These are phyloP conservation scores for Zophobas atratus DNA, from an alignment of 1,140 invertebrate genomes.

Conservation along the genomic window DNA sequence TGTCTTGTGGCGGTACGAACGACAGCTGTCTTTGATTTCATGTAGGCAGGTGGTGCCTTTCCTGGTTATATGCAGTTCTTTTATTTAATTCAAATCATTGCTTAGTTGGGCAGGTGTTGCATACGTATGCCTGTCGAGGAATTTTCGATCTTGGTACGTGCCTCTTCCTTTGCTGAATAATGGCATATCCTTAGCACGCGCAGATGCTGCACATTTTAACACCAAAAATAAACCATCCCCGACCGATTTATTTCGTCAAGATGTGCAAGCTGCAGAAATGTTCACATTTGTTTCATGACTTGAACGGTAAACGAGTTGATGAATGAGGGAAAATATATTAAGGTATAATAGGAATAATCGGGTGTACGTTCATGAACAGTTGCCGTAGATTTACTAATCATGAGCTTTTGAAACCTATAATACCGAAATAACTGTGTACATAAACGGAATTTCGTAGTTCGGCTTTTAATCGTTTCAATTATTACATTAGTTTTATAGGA, in stretches of 20 bases:
- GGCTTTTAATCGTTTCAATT: no score
- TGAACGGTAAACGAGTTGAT: conserved; percentile 23
- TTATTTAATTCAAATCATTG: conserved; percentile 47
- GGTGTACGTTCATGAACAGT: background rate
- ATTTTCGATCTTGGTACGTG: conserved; percentile 40
- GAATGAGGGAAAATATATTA: conserved; percentile 9
- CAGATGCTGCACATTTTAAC: conserved; percentile 41
- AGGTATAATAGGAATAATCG: background rate
- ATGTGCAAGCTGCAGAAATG: conserved; percentile 36
- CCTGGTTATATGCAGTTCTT: conserved; percentile 39
- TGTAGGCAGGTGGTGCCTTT: conserved; percentile 40
- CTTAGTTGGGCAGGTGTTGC: conserved; percentile 41
- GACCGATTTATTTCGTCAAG: conserved; percentile 37
- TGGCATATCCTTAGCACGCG: conserved; percentile 39
- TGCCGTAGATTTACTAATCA: no score
- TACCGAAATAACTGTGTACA: no score
- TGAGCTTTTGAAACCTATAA: no score
- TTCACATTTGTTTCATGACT: conserved; percentile 30
- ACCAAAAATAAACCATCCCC: conserved; percentile 33
- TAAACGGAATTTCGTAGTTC: no score
- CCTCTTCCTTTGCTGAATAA: conserved; percentile 24
- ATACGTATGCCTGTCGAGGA: conserved; percentile 32
- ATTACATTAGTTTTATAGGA: no score
- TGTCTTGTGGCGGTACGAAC: conserved; percentile 41
- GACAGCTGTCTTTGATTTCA: conserved; percentile 46